Conservation (phyloP, 2,888 invertebrate genomes). For the Limnephilus auricula region DNA sequence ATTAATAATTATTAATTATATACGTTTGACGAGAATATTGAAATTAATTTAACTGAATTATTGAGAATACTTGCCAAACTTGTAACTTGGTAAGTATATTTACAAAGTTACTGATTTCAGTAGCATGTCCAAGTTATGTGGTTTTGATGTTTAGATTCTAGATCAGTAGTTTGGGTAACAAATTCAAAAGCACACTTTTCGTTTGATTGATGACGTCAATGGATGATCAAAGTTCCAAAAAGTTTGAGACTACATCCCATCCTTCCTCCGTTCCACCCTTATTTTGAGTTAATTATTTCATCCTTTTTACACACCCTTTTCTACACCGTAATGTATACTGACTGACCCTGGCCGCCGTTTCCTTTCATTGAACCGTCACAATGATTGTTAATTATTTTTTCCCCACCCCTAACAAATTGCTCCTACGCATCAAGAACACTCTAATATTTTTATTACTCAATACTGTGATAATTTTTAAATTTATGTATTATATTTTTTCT, state of each 20-base stretch:
- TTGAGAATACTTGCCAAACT: neutral
- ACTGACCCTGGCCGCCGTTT: neutral
- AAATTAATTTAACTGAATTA: neutral
- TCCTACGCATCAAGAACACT: neutral
- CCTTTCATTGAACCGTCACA: constrained; percentile 37
- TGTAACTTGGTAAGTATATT: neutral
- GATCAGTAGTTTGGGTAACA: neutral
- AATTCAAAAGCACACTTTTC: neutral
- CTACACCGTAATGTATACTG: neutral
- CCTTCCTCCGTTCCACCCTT: neutral
- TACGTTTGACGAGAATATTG: neutral
- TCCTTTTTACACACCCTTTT: neutral
- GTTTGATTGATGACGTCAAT: neutral
- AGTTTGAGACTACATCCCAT: neutral
- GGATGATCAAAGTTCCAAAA: neutral
- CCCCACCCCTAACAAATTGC: neutral
- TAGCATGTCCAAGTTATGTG: neutral
- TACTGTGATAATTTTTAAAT: neutral
- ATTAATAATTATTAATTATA: neutral
- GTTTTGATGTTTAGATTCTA: neutral
- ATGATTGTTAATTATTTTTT: constrained; percentile 43
- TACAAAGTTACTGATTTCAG: neutral
- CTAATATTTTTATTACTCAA: neutral
- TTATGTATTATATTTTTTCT: too few relatives aligned
- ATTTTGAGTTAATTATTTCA: neutral